Evolutionary conservation across 2,888 invertebrate genomes (phyloP).

Genomic region (Polietes domitor): DNA sequence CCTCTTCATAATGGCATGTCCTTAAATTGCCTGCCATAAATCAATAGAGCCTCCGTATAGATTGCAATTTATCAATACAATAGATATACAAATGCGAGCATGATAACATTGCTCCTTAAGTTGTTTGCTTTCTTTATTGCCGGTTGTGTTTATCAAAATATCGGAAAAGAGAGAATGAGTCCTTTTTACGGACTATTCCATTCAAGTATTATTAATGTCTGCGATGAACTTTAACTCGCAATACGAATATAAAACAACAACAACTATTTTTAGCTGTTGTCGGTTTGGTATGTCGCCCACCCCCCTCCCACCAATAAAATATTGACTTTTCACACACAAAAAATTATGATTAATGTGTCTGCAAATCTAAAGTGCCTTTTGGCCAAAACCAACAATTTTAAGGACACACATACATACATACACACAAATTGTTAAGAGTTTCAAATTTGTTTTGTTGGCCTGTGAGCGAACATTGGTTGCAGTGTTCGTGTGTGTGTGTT

Average conservation of each 20-base stretch:
- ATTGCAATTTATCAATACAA: neutral
- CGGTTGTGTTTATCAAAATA: slow-evolving; percentile 48
- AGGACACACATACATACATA: slow-evolving; percentile 43
- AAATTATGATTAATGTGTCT: slow-evolving; percentile 67
- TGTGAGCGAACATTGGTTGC: neutral
- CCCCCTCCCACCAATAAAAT: slow-evolving; percentile 46
- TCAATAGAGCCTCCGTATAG: neutral
- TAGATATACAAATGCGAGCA: neutral
- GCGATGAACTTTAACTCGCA: neutral
- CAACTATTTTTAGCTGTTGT: neutral
- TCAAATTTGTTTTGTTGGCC: slow-evolving; percentile 34
- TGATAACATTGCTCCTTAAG: neutral
- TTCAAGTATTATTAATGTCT: neutral
- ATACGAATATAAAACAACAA: neutral
- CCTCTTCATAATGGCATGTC: too few species aligned
- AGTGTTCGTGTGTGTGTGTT: neutral
- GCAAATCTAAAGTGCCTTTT: slow-evolving; percentile 59
- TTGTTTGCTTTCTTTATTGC: slow-evolving; percentile 45
- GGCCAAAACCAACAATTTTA: slow-evolving; percentile 45
- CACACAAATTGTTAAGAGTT: slow-evolving; percentile 46
- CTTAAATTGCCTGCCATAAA: neutral
- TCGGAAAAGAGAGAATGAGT: slow-evolving; percentile 49
- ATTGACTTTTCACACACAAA: slow-evolving; percentile 56
- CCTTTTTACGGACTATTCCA: neutral
- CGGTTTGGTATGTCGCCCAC: neutral